Percentiles rank a stretch among this genome's conserved stretches.
Evolutionary conservation across 2,888 invertebrate genomes (phyloP).

Genomic region (Apamea monoglypha): DNA sequence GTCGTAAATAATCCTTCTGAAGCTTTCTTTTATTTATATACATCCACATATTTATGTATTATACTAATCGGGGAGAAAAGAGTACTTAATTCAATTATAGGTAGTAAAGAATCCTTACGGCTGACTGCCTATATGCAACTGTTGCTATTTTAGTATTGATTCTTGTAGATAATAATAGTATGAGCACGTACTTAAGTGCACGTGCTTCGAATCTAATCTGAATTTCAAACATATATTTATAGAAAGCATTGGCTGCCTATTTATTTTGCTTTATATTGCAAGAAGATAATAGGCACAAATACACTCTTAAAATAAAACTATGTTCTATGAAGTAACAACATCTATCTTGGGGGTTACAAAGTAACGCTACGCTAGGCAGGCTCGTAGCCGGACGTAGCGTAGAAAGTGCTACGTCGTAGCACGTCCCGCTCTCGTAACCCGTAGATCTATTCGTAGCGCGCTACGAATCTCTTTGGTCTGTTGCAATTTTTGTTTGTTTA

Average conservation of each 20-base stretch:
- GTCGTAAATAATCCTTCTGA: slow-evolving; percentile 22
- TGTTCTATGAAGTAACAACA: background rate
- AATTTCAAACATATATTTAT: slow-evolving; percentile 20
- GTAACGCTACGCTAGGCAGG: slow-evolving; percentile 25
- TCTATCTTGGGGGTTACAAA: background rate
- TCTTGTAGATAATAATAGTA: slow-evolving; percentile 21
- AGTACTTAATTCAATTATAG: slow-evolving; percentile 35
- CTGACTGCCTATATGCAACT: slow-evolving; percentile 13
- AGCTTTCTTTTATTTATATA: slow-evolving; percentile 20
- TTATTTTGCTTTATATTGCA: background rate
- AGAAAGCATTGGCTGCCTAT: background rate
- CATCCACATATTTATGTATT: background rate
- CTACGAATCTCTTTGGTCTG: slow-evolving; percentile 30
- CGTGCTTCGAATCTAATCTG: background rate
- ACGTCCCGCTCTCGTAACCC: slow-evolving; percentile 62
- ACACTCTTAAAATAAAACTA: background rate
- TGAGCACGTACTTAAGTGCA: slow-evolving; percentile 11
- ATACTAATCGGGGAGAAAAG: slow-evolving; percentile 3
- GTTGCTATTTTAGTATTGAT: slow-evolving; percentile 36
- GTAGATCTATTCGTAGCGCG: slow-evolving; percentile 53
- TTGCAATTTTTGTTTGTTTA: background rate
- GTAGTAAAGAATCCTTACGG: slow-evolving; percentile 41
- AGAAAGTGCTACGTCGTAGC: slow-evolving; percentile 73
- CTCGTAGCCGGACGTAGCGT: slow-evolving; percentile 59
- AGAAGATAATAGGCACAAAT: background rate